phyloP scores from a whole-genome alignment of 2,888 invertebrate genomes.

The Nematopogon swammerdamellus region DNA sequence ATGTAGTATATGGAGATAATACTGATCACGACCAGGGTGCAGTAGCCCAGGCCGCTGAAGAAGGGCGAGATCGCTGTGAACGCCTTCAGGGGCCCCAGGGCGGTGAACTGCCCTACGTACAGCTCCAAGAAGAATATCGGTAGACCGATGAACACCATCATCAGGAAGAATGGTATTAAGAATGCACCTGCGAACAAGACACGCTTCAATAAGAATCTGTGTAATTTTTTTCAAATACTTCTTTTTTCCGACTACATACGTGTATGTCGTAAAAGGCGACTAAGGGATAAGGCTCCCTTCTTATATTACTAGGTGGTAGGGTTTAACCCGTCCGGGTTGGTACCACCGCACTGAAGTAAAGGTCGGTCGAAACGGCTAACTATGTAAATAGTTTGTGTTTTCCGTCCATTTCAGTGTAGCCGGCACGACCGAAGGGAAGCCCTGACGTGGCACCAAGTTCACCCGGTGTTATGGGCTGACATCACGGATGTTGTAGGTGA shows the following conservation, averaged over 20 bases:
- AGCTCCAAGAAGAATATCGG: constrained; percentile 80
- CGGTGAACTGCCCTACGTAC: constrained; percentile 75
- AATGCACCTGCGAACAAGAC: constrained; percentile 64
- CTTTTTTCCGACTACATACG: background rate
- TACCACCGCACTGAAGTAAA: too few relatives aligned
- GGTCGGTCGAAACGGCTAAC: too few relatives aligned
- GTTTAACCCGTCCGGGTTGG: too few relatives aligned
- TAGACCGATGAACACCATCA: constrained; percentile 72
- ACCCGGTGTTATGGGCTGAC: too few relatives aligned
- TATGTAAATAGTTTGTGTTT: too few relatives aligned
- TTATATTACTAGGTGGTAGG: too few relatives aligned
- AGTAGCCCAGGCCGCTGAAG: constrained; percentile 61
- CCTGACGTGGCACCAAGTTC: too few relatives aligned
- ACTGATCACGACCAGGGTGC: constrained; percentile 67
- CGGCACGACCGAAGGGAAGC: too few relatives aligned
- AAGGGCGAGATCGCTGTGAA: constrained; percentile 62
- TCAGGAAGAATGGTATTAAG: constrained; percentile 68
- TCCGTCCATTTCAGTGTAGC: too few relatives aligned
- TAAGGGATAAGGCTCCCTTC: background rate
- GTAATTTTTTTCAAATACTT: constrained; percentile 10
- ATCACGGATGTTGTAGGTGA: too few relatives aligned
- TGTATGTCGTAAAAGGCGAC: too few relatives aligned
- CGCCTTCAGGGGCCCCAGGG: constrained; percentile 66
- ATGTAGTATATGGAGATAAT: constrained; percentile 75
- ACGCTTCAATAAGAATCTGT: constrained; percentile 1